Conservation (phyloP, 2,113 vertebrate genomes). For the Labeo rohita region DNA sequence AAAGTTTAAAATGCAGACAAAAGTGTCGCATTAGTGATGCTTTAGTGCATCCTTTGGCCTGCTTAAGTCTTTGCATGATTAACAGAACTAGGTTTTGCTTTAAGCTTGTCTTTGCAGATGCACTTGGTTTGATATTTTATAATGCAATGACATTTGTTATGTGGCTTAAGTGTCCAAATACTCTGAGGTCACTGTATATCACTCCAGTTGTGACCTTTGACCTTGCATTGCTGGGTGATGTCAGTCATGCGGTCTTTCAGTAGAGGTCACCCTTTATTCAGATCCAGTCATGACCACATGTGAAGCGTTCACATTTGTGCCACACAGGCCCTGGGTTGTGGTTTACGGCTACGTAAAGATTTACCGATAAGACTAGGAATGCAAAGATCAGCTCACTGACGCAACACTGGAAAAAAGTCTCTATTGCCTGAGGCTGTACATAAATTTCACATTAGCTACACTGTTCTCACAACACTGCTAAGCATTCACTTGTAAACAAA, state of each 20-base stretch:
- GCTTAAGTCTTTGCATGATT: neutral
- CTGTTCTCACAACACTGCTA: constrained; percentile 16
- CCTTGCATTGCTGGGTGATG: neutral
- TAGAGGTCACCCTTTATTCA: constrained; percentile 21
- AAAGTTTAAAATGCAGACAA: too few species aligned
- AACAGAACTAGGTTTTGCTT: neutral
- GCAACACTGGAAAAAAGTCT: neutral
- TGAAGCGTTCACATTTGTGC: neutral
- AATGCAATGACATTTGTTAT: neutral
- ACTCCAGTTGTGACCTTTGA: constrained; percentile 1
- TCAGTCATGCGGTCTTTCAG: constrained; percentile 9
- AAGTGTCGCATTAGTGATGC: neutral
- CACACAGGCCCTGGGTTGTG: neutral
- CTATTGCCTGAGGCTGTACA: constrained; percentile 14
- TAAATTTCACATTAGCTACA: constrained; percentile 24
- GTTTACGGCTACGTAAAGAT: constrained; percentile 6
- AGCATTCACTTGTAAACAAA: constrained; percentile 19
- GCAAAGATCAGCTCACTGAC: constrained; percentile 22
- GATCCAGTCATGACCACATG: neutral
- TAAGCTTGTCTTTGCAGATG: neutral
- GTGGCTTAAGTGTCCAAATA: neutral
- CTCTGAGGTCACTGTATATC: neutral
- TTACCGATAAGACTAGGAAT: neutral
- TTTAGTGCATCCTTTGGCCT: neutral
- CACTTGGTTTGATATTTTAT: neutral